A percentile compares a stretch with the other conserved stretches of the same genome.
Conservation (phyloP, 2,888 invertebrate species). For the Seira musarum region DNA sequence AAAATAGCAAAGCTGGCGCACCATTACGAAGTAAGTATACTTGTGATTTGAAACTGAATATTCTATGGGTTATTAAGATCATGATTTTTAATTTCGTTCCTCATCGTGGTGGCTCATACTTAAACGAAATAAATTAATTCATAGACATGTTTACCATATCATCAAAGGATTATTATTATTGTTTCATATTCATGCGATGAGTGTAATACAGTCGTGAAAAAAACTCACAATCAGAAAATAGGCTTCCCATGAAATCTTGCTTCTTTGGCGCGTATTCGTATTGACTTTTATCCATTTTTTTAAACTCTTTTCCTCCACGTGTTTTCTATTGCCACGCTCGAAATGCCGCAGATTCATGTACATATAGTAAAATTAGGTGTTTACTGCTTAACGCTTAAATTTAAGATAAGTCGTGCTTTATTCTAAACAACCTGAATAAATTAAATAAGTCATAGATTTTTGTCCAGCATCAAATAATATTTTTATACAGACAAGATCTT, state of each 20-base stretch:
- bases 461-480: too few relatives aligned
- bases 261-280: background rate
- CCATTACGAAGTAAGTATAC: conserved; percentile 7
- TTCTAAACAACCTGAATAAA: too few relatives aligned
- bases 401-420: too few relatives aligned
- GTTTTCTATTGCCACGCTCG: background rate
- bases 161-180: too few relatives aligned
- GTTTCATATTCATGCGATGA: too few relatives aligned
- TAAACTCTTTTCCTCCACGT: conserved; percentile 3
- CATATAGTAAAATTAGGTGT: too few relatives aligned
- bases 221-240: background rate
- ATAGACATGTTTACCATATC: background rate
- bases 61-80: background rate
- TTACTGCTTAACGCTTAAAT: too few relatives aligned
- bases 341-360: too few relatives aligned
- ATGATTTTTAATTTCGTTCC: background rate
- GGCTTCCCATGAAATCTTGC: background rate
- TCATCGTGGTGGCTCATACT: background rate
- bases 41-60: background rate
- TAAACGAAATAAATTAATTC: background rate
- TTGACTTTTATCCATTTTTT: background rate
- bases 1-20: conserved; percentile 8
- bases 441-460: too few relatives aligned
- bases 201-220: background rate
- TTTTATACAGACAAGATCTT: too few relatives aligned